Conservation (phyloP, 2,888 invertebrate species). For the Lithophane ornitopus region DNA sequence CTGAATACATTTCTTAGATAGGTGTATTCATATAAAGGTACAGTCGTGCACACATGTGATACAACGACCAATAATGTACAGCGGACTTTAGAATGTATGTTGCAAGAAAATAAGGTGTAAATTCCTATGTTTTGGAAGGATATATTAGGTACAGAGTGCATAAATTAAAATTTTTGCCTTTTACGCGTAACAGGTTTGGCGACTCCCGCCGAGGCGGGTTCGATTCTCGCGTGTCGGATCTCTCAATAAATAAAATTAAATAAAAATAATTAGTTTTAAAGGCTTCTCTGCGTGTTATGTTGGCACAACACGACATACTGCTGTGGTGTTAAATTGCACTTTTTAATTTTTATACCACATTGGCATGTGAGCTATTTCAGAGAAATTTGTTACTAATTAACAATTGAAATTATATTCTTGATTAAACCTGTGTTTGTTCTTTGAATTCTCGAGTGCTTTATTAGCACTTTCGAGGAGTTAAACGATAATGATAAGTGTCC, state of each 20-base stretch:
- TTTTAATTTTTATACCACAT: conserved; percentile 78
- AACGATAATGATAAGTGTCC: neutral
- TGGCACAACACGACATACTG: conserved; percentile 81
- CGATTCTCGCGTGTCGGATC: conserved; percentile 79
- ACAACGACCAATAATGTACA: conserved; percentile 6
- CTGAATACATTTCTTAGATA: conserved; percentile 70
- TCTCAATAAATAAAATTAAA: conserved; percentile 87
- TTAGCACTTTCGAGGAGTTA: conserved; percentile 31
- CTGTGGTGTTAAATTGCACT: conserved; percentile 81
- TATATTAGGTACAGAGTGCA: conserved; percentile 39
- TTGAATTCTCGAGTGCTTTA: conserved; percentile 31
- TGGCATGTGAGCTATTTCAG: conserved; percentile 74
- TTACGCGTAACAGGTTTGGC: conserved; percentile 79
- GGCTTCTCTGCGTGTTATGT: conserved; percentile 75
- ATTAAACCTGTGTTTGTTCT: conserved; percentile 30
- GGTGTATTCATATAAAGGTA: conserved; percentile 74
- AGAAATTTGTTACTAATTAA: conserved; percentile 67
- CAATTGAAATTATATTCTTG: conserved; percentile 44
- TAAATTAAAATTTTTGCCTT: conserved; percentile 71
- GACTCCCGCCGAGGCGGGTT: conserved; percentile 76
- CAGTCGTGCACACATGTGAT: conserved; percentile 28
- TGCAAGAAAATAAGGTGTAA: neutral
- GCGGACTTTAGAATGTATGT: conserved; percentile 14
- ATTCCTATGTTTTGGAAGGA: neutral
- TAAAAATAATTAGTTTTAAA: conserved; percentile 86